Evolutionary conservation across 2,797 vertebrate species (phyloP).

Genomic region (Bryconaethiops microstoma): DNA sequence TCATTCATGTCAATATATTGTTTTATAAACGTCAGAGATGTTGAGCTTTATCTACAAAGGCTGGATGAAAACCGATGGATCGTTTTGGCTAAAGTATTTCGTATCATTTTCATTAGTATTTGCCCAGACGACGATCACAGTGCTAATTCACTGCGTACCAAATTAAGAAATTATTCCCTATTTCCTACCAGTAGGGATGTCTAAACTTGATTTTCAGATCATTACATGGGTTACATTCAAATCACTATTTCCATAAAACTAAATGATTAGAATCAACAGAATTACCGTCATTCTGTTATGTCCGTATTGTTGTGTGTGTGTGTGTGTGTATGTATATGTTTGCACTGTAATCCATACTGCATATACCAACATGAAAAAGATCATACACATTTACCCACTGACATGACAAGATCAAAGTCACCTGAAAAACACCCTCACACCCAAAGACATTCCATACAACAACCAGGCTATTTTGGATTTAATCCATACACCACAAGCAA

Average conservation of each 20-base stretch:
- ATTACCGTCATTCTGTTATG: conserved; percentile 43
- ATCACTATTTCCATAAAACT: conserved; percentile 24
- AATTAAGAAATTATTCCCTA: background rate
- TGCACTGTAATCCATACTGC: conserved; percentile 26
- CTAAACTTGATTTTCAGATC: background rate
- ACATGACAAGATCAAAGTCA: conserved; percentile 37
- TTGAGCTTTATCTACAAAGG: background rate
- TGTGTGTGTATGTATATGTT: conserved; percentile 9
- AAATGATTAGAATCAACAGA: conserved; percentile 22
- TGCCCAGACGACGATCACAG: conserved; percentile 5
- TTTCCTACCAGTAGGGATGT: conserved; percentile 4
- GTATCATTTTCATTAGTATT: background rate
- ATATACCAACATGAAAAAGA: conserved; percentile 39
- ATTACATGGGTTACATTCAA: conserved; percentile 4
- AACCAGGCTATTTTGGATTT: conserved; percentile 19
- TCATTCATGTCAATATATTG: background rate
- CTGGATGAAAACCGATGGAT: background rate
- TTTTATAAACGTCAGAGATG: background rate
- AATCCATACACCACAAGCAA: conserved; percentile 42
- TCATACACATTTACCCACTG: conserved; percentile 33
- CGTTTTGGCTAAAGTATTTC: background rate
- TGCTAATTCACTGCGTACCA: background rate
- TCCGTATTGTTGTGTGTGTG: conserved; percentile 8
- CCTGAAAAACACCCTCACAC: conserved; percentile 47
- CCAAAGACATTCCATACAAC: conserved; percentile 46